phyloP scores from a whole-genome alignment of 2,113 vertebrate genomes.

The Platanista minor region DNA sequence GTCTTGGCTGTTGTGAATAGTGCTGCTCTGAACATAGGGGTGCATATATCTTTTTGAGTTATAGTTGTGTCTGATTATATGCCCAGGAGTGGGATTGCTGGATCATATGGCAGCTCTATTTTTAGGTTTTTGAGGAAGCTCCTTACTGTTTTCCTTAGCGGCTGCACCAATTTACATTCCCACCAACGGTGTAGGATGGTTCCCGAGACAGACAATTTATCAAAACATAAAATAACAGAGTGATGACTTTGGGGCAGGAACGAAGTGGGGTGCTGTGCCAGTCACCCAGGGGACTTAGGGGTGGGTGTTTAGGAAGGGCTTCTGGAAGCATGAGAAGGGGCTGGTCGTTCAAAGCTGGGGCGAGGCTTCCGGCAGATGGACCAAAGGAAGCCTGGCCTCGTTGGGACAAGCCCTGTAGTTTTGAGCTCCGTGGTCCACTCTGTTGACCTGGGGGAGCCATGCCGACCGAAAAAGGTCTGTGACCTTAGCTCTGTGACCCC shows the following conservation, averaged over 20 bases:
- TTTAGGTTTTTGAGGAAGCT: neutral
- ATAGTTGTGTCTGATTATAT: neutral
- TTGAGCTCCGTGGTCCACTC: rapidly evolving
- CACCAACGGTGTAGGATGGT: neutral
- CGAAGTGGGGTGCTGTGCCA: rapidly evolving
- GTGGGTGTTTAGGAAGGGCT: neutral
- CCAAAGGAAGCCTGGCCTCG: rapidly evolving
- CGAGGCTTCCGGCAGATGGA: rapidly evolving
- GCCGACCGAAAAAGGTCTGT: too few species aligned
- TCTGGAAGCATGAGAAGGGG: neutral
- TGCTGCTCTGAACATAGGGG: neutral
- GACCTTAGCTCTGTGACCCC: neutral
- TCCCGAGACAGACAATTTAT: neutral
- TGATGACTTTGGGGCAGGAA: rapidly evolving
- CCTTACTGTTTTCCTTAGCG: neutral
- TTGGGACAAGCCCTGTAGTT: rapidly evolving
- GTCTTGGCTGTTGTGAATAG: neutral
- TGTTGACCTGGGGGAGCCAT: rapidly evolving
- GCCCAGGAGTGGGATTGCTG: neutral
- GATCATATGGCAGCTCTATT: neutral
- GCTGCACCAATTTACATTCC: neutral
- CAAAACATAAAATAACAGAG: neutral
- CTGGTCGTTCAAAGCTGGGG: too few species aligned
- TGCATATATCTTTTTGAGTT: neutral
- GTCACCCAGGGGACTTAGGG: neutral